Evolutionary conservation across 2,113 vertebrate species (phyloP).

Genomic region (Ursus arctos): DNA sequence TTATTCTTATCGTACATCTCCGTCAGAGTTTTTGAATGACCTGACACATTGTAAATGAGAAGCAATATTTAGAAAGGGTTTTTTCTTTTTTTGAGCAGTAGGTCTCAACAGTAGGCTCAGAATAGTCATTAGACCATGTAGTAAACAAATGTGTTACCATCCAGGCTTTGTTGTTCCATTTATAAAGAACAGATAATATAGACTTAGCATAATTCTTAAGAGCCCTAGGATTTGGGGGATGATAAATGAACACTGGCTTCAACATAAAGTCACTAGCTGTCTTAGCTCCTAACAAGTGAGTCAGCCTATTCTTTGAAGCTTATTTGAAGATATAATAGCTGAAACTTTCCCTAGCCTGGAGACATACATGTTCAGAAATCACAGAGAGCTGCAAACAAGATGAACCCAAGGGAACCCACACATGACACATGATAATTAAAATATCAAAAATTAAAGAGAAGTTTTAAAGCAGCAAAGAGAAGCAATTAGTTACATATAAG

Average conservation of each 20-base stretch:
- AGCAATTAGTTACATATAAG: background rate
- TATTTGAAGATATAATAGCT: background rate
- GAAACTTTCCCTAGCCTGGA: background rate
- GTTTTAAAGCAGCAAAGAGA: background rate
- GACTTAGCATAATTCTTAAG: background rate
- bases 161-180: background rate
- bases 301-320: background rate
- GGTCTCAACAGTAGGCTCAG: background rate
- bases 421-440: background rate
- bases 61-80: background rate
- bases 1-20: background rate
- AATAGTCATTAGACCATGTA: background rate
- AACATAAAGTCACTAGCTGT: background rate
- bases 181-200: background rate
- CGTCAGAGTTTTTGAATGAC: background rate
- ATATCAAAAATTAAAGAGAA: background rate
- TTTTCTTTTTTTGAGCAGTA: background rate
- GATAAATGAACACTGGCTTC: background rate
- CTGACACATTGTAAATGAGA: background rate
- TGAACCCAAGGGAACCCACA: background rate
- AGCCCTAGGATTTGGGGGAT: background rate
- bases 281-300: background rate
- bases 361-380: background rate
- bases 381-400: background rate
- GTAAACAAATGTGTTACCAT: background rate